Conservation (phyloP, 2,113 vertebrate genomes). For the Cygnus buccinator region DNA sequence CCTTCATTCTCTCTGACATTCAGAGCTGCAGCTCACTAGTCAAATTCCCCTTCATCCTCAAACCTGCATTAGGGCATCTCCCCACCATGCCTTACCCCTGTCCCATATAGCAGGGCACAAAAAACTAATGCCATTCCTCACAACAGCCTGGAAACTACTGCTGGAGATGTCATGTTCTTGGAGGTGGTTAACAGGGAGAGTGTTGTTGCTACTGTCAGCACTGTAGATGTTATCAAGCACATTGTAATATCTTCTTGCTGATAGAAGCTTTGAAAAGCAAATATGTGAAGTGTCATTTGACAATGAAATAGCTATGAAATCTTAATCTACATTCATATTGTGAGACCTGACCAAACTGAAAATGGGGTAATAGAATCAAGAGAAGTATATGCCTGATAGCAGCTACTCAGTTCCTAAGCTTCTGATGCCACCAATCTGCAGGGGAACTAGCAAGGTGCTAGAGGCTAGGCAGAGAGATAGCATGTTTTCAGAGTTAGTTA, state of each 20-base stretch:
- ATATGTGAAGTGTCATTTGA: background rate
- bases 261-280: background rate
- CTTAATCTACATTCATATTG: background rate
- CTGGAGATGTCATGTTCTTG: background rate
- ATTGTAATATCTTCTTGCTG: background rate
- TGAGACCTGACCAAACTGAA: background rate
- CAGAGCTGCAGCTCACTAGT: background rate
- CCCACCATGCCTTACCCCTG: background rate
- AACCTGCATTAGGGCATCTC: background rate
- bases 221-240: background rate
- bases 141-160: background rate
- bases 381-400: background rate
- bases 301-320: background rate
- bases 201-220: background rate
- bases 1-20: background rate
- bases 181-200: rapidly evolving
- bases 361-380: background rate
- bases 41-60: background rate
- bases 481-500: background rate
- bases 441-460: background rate
- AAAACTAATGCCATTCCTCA: background rate
- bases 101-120: background rate
- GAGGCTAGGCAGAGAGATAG: background rate
- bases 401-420: background rate
- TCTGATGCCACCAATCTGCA: background rate